Evolutionary conservation across 2,888 invertebrate species (phyloP).

Genomic region (Cantharis flavilabris): DNA sequence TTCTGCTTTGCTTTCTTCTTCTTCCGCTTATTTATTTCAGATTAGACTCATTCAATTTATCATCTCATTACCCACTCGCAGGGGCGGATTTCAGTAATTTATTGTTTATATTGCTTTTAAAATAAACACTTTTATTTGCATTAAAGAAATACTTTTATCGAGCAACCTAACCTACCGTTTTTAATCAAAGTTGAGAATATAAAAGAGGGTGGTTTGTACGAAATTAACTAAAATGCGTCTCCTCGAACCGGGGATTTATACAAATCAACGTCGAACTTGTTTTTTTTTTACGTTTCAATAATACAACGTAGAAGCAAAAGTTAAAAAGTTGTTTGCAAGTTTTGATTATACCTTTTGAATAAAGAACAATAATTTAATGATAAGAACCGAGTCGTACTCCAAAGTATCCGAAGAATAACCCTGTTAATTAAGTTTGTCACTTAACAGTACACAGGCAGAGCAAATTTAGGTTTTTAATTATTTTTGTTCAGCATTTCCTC

Average conservation of each 20-base stretch:
- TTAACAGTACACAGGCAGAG: constrained; percentile 54
- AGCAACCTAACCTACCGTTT: not conserved
- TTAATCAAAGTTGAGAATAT: constrained; percentile 15
- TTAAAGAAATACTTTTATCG: not conserved
- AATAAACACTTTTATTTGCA: not conserved
- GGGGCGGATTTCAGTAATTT: constrained; percentile 26
- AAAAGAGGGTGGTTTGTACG: constrained; percentile 26
- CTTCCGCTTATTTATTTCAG: constrained; percentile 57
- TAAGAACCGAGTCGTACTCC: constrained; percentile 48
- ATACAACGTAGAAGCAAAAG: not conserved
- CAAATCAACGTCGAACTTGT: not conserved
- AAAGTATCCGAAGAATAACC: constrained; percentile 53
- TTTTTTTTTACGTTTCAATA: not conserved
- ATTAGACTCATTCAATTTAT: constrained; percentile 57
- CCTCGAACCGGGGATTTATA: not conserved
- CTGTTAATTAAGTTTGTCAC: constrained; percentile 60
- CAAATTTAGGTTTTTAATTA: constrained; percentile 60
- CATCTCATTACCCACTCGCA: constrained; percentile 50
- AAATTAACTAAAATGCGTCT: constrained; percentile 21
- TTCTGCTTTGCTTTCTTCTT: constrained; percentile 52
- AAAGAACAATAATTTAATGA: constrained; percentile 51
- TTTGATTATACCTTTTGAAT: constrained; percentile 38
- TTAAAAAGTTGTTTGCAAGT: constrained; percentile 18
- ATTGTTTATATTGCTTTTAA: constrained; percentile 13
- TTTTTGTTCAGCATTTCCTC: constrained; percentile 60